Evolutionary conservation across 2,113 vertebrate genomes (phyloP).

Genomic region (Pleuronectes platessa): DNA sequence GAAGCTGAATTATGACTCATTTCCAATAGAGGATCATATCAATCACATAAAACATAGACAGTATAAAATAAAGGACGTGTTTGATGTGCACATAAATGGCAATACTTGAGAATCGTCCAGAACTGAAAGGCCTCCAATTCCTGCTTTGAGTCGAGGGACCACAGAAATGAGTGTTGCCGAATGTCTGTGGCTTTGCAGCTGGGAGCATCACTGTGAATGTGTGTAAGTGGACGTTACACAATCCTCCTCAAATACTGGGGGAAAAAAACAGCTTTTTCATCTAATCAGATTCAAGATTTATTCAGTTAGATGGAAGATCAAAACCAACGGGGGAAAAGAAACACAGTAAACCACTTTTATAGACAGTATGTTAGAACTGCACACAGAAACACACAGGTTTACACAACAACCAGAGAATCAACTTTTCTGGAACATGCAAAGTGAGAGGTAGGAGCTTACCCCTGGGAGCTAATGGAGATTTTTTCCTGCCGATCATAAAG

Average conservation of each 20-base stretch:
- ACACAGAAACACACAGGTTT: neutral
- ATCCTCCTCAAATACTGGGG: slow-evolving; percentile 41
- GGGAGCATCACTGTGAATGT: slow-evolving; percentile 36
- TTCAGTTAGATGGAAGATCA: slow-evolving; percentile 23
- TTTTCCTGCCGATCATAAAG: slow-evolving; percentile 10
- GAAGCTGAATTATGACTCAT: slow-evolving; percentile 1
- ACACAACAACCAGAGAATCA: neutral
- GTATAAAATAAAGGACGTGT: slow-evolving; percentile 3
- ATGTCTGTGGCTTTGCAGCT: slow-evolving; percentile 48
- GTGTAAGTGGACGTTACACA: slow-evolving; percentile 8
- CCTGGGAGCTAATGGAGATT: neutral
- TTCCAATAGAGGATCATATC: slow-evolving; percentile 19
- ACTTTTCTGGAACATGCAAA: slow-evolving; percentile 7
- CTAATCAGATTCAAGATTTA: slow-evolving; percentile 26
- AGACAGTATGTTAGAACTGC: slow-evolving; percentile 2
- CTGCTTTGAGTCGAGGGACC: slow-evolving; percentile 26
- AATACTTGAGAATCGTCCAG: slow-evolving; percentile 7
- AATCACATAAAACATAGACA: slow-evolving; percentile 18
- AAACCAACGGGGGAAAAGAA: slow-evolving; percentile 15
- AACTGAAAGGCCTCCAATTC: slow-evolving; percentile 40
- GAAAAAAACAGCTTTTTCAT: slow-evolving; percentile 47
- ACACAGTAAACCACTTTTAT: neutral
- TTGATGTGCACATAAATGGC: slow-evolving; percentile 10
- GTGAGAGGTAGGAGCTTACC: slow-evolving; percentile 1
- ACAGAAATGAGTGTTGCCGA: slow-evolving; percentile 45